Percentiles rank a stretch among this genome's conserved stretches.
phyloP scores from a whole-genome alignment of 2,113 vertebrate genomes.

The Entomyzon cyanotis region DNA sequence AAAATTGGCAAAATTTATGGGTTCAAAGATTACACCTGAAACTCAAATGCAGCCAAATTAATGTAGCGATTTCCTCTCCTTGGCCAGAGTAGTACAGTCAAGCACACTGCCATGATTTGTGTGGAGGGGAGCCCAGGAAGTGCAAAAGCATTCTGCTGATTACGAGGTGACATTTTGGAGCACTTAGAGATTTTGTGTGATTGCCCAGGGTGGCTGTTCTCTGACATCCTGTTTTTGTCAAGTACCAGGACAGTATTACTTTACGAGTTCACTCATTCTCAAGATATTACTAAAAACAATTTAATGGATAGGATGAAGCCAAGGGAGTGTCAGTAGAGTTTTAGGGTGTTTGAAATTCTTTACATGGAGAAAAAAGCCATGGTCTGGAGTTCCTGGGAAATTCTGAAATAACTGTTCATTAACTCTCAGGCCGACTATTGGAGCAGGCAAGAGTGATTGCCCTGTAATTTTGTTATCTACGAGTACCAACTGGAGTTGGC shows the following conservation, averaged over 20 bases:
- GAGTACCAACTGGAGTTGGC: background rate
- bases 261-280: background rate
- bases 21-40: background rate
- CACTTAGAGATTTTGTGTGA: background rate
- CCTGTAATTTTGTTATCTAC: background rate
- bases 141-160: background rate
- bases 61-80: background rate
- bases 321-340: background rate
- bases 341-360: background rate
- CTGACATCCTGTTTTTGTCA: background rate
- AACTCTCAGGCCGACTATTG: background rate
- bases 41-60: background rate
- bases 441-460: background rate
- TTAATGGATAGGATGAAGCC: background rate
- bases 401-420: background rate
- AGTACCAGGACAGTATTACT: background rate
- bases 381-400: background rate
- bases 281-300: background rate
- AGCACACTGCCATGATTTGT: background rate
- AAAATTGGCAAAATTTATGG: background rate
- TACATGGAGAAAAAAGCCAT: background rate
- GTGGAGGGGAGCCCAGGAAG: background rate
- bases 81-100: background rate
- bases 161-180: background rate
- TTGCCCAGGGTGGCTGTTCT: background rate